phyloP scores from a whole-genome alignment of 1,140 invertebrate species.

The Achroia grisella region DNA sequence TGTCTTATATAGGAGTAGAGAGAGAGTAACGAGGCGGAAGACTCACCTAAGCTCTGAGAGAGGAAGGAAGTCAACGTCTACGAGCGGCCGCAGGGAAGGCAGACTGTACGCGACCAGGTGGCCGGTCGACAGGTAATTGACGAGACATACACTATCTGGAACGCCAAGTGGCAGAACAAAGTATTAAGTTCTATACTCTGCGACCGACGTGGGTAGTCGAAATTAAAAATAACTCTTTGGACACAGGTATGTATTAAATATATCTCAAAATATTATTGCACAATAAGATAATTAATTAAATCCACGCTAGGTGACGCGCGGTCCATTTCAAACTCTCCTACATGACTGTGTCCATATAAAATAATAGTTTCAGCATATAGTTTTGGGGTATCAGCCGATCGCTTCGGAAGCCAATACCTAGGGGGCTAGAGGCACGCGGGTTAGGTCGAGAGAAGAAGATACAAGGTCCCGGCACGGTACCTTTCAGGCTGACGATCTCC shows the following conservation, averaged over 20 bases:
- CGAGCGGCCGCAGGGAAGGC: slow-evolving; percentile 91
- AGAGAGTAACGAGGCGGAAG: background rate
- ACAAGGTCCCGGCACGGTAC: slow-evolving; percentile 59
- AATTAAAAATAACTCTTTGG: no score
- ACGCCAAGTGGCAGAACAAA: slow-evolving; percentile 27
- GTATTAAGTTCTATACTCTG: background rate
- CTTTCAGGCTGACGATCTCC: slow-evolving; percentile 94
- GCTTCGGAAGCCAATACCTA: background rate
- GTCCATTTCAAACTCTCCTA: no score
- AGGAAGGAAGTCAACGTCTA: slow-evolving; percentile 95
- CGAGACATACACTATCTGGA: slow-evolving; percentile 93
- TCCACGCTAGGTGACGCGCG: no score
- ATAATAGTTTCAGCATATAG: background rate
- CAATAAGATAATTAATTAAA: no score
- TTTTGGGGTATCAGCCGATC: no score
- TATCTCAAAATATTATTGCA: no score
- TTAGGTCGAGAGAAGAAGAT: background rate
- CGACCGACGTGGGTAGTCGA: no score
- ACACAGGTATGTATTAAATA: no score
- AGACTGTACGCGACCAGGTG: slow-evolving; percentile 94
- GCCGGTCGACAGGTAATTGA: slow-evolving; percentile 95
- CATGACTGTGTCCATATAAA: no score
- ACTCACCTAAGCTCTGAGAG: slow-evolving; percentile 92
- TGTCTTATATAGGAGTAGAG: background rate
- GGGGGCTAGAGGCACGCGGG: background rate